Evolutionary conservation across 2,113 vertebrate species (phyloP), one percentile per base, ranked within the genome.

Genomic region (Pomatostomus ruficeps): DNA sequence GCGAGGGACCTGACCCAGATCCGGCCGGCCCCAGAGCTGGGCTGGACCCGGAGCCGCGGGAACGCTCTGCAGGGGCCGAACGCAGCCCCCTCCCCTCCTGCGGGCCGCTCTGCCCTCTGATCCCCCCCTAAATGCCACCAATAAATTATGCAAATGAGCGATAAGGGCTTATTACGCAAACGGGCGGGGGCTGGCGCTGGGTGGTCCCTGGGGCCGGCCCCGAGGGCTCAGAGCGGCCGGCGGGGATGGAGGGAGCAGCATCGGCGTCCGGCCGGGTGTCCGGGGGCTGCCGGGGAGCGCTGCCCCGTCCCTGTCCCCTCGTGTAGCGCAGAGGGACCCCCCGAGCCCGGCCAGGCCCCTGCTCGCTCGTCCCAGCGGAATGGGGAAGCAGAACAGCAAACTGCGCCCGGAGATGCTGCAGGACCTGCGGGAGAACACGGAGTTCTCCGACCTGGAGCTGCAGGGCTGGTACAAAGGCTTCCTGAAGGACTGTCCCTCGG

Each of bases 381-480:
- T 99, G 99, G 99, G 99, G 95, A 99, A 99, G 97, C 99, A 99
- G 97, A 99, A 99, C 98, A 99, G 99, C 98, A 99, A 99, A 93
- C 98, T 99, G 63, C 98, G 99, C 68, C 99, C 99, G 0, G 99
- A 99, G 98, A 99, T 99, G 99, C 98, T 99, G 65, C 99, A 99
- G 97, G 99, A 99, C 97, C 98, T 99, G 91, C 98, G 99, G 80
- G 99, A 99, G 97, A 99, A 99, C 97, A 99, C 99, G 0, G 99
- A 99, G 96, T 99, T 99, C 98, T 99, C 99, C 0, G 99, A 99
- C 93, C 98, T 99, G 80, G 99, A 99, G 98, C 98, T 99, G 70
- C 99, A 99, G 97, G 99, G 99, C 89, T 99, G 99, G 99, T 99
- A 99, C 98, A 99, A 99, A 93, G 99, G 99, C 25, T 99, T 99